Evolutionary conservation across 2,113 vertebrate species (phyloP).

Genomic region (Pelodiscus sinensis): DNA sequence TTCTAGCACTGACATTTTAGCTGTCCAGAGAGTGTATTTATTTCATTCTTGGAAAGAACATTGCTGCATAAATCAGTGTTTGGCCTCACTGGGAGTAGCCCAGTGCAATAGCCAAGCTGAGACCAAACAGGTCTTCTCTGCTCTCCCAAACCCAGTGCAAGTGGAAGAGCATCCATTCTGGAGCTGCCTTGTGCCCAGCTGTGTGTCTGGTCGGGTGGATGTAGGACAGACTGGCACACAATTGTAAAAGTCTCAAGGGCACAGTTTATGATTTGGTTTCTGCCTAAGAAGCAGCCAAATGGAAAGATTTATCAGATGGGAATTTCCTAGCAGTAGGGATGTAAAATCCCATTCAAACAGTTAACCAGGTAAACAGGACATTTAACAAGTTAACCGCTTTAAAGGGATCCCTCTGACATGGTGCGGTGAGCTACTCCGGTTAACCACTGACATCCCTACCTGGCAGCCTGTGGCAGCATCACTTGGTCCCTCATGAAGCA

Average conservation of each 20-base stretch:
- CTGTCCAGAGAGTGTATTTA: constrained; percentile 50
- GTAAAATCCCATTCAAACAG: too few species aligned
- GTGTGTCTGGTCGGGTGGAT: fast-evolving
- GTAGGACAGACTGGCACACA: fast-evolving
- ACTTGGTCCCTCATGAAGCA: background rate
- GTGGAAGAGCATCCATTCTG: background rate
- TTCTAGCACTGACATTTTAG: constrained; percentile 49
- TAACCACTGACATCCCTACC: too few species aligned
- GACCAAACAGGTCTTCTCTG: constrained; percentile 10
- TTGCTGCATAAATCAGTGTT: constrained; percentile 9
- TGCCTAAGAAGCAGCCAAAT: background rate
- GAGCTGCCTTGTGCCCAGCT: background rate
- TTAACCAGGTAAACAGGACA: too few species aligned
- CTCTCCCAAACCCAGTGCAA: background rate
- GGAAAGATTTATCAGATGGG: background rate
- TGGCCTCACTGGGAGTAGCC: constrained; percentile 49
- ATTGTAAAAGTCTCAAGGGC: background rate
- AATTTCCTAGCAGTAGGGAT: background rate
- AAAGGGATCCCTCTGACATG: too few species aligned
- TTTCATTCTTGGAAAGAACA: constrained; percentile 60
- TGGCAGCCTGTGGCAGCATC: background rate
- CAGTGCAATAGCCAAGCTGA: background rate
- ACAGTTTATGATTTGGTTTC: fast-evolving
- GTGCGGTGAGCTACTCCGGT: too few species aligned
- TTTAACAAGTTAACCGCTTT: too few species aligned